phyloP scores from a whole-genome alignment of 2,113 vertebrate genomes.

The Dendrocopos noguchii region DNA sequence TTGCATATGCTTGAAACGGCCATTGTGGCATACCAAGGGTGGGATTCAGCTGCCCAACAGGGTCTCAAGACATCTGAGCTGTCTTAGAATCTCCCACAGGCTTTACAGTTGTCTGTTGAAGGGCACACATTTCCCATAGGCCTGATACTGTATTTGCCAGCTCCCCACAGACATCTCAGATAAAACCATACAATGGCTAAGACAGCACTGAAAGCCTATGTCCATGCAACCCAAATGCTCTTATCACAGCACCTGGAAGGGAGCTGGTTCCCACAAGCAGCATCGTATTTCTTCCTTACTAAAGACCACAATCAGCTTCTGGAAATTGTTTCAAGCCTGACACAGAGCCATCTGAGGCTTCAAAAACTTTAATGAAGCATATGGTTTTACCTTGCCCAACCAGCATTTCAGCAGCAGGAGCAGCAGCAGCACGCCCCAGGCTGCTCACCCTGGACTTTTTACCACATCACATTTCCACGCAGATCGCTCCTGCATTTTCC shows the following conservation, averaged over 20 bases:
- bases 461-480: neutral
- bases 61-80: neutral
- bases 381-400: neutral
- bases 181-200: neutral
- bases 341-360: neutral
- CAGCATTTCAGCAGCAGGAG: neutral
- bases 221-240: neutral
- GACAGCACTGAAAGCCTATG: neutral
- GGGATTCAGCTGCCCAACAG: neutral
- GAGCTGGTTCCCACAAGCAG: constrained; percentile 4
- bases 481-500: neutral
- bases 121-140: neutral
- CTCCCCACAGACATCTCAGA: neutral
- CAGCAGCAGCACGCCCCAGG: neutral
- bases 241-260: neutral
- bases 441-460: neutral
- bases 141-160: neutral
- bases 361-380: neutral
- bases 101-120: constrained; percentile 12
- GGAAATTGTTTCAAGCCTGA: neutral
- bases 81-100: neutral
- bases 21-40: neutral
- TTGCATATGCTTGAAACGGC: neutral
- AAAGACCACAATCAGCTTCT: neutral
- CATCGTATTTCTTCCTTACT: neutral